These are phyloP conservation scores for Drosophila bipectinata DNA, from an alignment of 1,140 invertebrate species.

Conservation along the genomic window DNA sequence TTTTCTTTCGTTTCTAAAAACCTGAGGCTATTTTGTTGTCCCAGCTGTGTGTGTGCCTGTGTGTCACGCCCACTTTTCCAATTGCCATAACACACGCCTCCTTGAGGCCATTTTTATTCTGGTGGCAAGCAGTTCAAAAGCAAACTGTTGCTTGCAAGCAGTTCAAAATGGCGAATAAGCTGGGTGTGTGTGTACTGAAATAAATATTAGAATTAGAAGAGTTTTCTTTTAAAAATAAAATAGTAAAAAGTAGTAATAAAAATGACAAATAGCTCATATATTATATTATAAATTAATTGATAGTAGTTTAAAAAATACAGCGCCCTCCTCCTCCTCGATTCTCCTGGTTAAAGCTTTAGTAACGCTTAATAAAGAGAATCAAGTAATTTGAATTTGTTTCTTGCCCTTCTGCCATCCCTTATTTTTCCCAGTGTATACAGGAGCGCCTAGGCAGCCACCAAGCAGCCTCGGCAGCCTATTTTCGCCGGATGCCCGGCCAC, in stretches of 20 bases:
- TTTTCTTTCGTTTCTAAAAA: not conserved
- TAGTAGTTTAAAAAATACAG: no score
- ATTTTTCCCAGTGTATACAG: slow-evolving; percentile 5
- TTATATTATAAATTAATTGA: no score
- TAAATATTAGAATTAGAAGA: no score
- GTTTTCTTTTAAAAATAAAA: no score
- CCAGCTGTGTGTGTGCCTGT: slow-evolving; percentile 4
- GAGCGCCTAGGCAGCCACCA: not conserved
- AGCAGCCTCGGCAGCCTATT: slow-evolving; percentile 18
- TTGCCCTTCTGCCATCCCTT: not conserved
- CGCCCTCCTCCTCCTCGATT: no score
- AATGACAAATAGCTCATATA: no score
- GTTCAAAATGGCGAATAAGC: slow-evolving; percentile 4
- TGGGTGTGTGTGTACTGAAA: not conserved
- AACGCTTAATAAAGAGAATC: no score
- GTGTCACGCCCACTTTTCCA: slow-evolving; percentile 9
- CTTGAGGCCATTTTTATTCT: not conserved
- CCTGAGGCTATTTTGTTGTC: slow-evolving; percentile 1
- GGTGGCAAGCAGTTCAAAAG: slow-evolving; percentile 3
- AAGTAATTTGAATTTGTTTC: no score
- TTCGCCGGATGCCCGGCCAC: slow-evolving; percentile 29
- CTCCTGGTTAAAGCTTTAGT: no score
- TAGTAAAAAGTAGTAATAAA: no score
- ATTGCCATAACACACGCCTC: slow-evolving; percentile 21
- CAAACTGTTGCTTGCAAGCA: slow-evolving; percentile 37